Base-by-base conservation (phyloP, 2,797 vertebrate species). In the Gastrophryne carolinensis region DNA sequence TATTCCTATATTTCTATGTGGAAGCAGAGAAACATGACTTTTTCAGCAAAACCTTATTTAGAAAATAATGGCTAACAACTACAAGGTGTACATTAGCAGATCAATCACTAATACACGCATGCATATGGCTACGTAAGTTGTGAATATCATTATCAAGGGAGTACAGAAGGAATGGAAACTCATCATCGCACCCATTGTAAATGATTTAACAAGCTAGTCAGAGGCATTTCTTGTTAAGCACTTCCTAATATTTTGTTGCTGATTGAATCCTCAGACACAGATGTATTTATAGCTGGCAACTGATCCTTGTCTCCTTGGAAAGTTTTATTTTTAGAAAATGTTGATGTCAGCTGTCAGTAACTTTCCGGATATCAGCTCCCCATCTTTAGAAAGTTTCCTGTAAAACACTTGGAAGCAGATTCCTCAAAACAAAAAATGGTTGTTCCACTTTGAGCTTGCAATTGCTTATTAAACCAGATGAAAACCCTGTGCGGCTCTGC, bases 281-380 rank as follows among this genome's bases (percentile, higher is more conserved):
- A 37, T 53, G 49, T 54, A 67, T 67, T 53, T 53, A 67, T 53
- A 67, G 63, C 35, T 26, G 37, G 15, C 30, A 23, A 7, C 13
- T 53, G 29, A 66, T 67, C 49, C 47, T 37, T 32, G 0, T 6
- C 15, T 44, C 30, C 19, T 23, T 53, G 64, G 64, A 67, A 67
- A 67, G 32, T 53, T 26, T 53, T 67, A 67, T 67, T 67, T 67
- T 67, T 67, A 53, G 47, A 37, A 17, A 17, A 53, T 23, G 49
- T 26, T 3, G 15, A 34, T 37, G 30, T 52, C 30, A 66, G 23
- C 50, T 66, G 29, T 35, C n/a, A 53, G 21, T 10, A 66, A 47
- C 17, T 47, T 47, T 19, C 44, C 21, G 44, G 5, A 47, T 47
- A 47, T 47, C 44, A 47, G 44, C 44, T 47, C 1, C 44, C 21